These are phyloP conservation scores for Allolobophora icterica DNA, from an alignment of 2,888 invertebrate genomes.

Conservation along the genomic window DNA sequence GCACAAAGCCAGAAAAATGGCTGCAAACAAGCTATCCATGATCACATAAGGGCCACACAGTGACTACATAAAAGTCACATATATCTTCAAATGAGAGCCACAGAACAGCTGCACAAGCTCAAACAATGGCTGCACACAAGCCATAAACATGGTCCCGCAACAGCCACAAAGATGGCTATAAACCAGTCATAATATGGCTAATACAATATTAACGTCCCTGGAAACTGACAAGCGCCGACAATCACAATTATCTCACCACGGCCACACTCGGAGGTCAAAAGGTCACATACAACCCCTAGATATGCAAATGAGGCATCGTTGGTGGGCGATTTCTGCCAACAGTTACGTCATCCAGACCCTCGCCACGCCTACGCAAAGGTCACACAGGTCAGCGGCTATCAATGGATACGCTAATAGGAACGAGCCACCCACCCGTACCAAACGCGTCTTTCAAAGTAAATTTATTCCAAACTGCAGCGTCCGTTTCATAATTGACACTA, in stretches of 20 bases:
- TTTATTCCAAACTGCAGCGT: not conserved
- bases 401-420: not conserved
- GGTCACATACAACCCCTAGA: conserved; percentile 10
- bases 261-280: not conserved
- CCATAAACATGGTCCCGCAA: not conserved
- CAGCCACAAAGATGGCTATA: conserved; percentile 4
- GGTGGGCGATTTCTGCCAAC: not conserved
- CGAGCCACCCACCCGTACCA: not conserved
- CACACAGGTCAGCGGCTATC: not conserved
- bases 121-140: not conserved
- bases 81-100: not conserved
- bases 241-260: conserved; percentile 9
- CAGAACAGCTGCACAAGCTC: not conserved
- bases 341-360: not conserved
- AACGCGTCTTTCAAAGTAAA: not conserved
- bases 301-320: not conserved
- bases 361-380: not conserved
- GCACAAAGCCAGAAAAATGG: not conserved
- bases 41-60: not conserved
- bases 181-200: conserved; percentile 1
- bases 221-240: not conserved
- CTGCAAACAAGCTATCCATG: not conserved
- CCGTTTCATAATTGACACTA: not conserved
- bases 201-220: not conserved
- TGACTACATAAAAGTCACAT: not conserved